phyloP scores from a whole-genome alignment of 2,888 invertebrate species.

The Ichneumoninae sp. region DNA sequence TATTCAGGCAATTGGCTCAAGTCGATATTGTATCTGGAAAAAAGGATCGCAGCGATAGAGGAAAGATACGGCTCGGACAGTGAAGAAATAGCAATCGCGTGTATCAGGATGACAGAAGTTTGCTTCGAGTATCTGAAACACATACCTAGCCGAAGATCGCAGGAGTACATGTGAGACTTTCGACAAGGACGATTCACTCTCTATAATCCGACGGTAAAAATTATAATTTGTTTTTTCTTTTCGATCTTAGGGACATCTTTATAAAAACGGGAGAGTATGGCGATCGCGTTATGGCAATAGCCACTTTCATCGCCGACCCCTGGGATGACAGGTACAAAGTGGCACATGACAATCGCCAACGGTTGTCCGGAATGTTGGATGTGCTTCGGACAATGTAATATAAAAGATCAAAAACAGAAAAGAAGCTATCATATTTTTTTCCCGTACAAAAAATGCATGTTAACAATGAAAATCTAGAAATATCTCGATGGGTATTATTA shows the following conservation, averaged over 20 bases:
- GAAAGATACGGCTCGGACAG: conserved; percentile 88
- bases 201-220: background rate
- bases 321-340: conserved; percentile 85
- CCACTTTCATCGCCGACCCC: conserved; percentile 86
- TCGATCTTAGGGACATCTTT: conserved; percentile 84
- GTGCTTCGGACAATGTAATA: conserved; percentile 62
- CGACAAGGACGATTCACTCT: background rate
- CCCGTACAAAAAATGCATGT: no score
- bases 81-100: conserved; percentile 88
- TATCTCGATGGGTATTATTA: no score
- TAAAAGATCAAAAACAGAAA: conserved; percentile 40
- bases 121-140: conserved; percentile 85
- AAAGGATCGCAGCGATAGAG: conserved; percentile 86
- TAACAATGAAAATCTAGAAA: no score
- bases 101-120: conserved; percentile 88
- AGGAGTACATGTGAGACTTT: conserved; percentile 73
- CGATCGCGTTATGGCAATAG: conserved; percentile 85
- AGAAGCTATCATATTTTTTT: no score
- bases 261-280: conserved; percentile 85
- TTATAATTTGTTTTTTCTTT: background rate
- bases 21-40: conserved; percentile 85
- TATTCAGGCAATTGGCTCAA: conserved; percentile 80
- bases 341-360: conserved; percentile 83
- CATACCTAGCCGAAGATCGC: conserved; percentile 69
- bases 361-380: conserved; percentile 82